phyloP scores from a whole-genome alignment of 2,797 vertebrate genomes.

The Tinamus major region DNA sequence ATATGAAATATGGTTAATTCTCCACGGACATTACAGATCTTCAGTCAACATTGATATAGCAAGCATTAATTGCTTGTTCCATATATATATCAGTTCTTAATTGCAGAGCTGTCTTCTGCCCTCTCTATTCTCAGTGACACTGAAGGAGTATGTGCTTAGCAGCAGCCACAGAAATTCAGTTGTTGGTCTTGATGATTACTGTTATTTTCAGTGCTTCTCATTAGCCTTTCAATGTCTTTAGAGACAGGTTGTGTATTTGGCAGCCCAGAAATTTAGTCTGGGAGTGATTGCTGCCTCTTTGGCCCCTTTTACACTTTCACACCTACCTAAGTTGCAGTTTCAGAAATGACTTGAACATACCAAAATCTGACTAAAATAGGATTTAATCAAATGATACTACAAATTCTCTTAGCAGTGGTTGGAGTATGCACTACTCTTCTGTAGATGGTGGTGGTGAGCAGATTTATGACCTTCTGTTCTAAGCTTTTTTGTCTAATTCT shows the following conservation, averaged over 20 bases:
- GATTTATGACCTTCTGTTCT: not conserved
- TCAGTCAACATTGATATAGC: not conserved
- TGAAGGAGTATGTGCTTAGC: not conserved
- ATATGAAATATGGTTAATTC: not conserved
- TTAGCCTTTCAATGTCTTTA: not conserved
- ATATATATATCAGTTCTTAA: not conserved
- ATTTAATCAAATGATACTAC: not conserved
- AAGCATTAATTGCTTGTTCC: not conserved
- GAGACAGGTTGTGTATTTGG: not conserved
- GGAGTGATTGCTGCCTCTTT: not conserved
- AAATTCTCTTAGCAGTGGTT: rapidly evolving
- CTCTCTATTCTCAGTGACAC: not conserved
- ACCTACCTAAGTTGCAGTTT: not conserved
- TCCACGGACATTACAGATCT: not conserved
- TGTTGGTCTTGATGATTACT: not conserved
- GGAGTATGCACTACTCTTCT: rapidly evolving
- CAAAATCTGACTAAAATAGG: not conserved
- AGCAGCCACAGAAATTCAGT: rapidly evolving
- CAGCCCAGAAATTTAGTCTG: not conserved
- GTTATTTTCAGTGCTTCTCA: not conserved
- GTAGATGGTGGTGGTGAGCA: not conserved
- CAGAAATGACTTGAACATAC: not conserved
- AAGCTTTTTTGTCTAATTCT: not conserved
- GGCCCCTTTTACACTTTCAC: not conserved
- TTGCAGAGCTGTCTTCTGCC: not conserved